Conservation (phyloP, 1,140 invertebrate species). For the Glomeris maerens region DNA sequence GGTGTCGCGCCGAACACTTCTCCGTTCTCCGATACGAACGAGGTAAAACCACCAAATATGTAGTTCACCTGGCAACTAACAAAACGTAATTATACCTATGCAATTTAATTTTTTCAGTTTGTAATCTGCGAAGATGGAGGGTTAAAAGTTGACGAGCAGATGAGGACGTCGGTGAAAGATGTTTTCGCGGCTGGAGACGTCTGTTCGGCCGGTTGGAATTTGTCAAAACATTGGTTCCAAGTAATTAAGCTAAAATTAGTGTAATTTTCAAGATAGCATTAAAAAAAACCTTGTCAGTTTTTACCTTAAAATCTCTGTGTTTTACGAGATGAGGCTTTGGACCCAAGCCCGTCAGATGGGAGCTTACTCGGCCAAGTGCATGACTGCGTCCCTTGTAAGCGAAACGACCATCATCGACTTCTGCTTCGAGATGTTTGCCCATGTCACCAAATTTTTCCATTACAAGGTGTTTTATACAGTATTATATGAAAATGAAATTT, state of each 20-base stretch:
- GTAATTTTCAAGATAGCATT: neutral
- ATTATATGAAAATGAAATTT: constrained; percentile 14
- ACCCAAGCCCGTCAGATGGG: constrained; percentile 97
- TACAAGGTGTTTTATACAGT: constrained; percentile 52
- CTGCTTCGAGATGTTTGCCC: constrained; percentile 93
- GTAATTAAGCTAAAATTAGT: constrained; percentile 25
- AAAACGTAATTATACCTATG: neutral
- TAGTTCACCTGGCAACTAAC: too few species aligned
- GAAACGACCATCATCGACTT: constrained; percentile 61
- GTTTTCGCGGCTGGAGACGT: constrained; percentile 93
- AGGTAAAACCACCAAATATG: too few species aligned
- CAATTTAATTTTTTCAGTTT: constrained; percentile 30
- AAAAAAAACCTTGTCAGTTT: neutral
- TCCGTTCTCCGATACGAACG: constrained; percentile 25
- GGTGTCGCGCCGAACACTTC: constrained; percentile 59
- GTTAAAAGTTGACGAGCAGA: constrained; percentile 65
- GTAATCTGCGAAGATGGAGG: constrained; percentile 49
- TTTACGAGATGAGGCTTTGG: constrained; percentile 77
- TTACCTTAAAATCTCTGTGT: constrained; percentile 7
- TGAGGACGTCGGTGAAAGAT: constrained; percentile 60
- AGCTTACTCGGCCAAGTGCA: constrained; percentile 75
- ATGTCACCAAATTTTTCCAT: constrained; percentile 89
- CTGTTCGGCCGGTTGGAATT: constrained; percentile 61
- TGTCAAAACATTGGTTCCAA: constrained; percentile 74
- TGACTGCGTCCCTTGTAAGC: constrained; percentile 48